Percentiles rank a stretch among this genome's conserved stretches.
phyloP scores from a whole-genome alignment of 2,113 vertebrate genomes.

The Cynopterus brachyotis region DNA sequence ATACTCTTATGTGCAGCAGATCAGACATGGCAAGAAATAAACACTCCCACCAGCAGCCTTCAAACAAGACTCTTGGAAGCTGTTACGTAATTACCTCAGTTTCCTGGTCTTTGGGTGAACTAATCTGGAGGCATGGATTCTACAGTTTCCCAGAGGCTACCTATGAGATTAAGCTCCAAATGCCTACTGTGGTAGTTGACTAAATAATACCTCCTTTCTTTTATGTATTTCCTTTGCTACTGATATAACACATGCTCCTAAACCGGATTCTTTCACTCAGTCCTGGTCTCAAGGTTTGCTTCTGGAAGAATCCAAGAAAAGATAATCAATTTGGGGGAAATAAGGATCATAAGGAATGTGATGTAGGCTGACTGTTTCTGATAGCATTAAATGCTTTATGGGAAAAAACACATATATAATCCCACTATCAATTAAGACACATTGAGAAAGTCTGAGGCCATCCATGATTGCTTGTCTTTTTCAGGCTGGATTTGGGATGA shows the following conservation, averaged over 20 bases:
- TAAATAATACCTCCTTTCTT: background rate
- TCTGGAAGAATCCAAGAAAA: background rate
- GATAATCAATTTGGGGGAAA: background rate
- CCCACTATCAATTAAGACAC: background rate
- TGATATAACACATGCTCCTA: background rate
- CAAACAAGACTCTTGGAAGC: background rate
- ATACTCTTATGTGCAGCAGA: background rate
- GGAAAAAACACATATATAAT: background rate
- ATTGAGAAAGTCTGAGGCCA: background rate
- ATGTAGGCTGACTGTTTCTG: background rate
- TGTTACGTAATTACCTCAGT: background rate
- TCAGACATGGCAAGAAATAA: background rate
- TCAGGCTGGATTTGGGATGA: background rate
- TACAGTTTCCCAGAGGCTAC: background rate
- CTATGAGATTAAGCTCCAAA: background rate
- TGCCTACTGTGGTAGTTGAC: background rate
- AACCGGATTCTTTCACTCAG: background rate
- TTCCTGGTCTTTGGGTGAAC: background rate
- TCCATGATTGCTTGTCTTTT: background rate
- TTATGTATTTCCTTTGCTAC: background rate
- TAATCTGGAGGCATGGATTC: background rate
- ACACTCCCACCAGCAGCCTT: background rate
- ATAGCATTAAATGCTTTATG: background rate
- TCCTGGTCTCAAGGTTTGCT: background rate
- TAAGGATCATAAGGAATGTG: background rate